A percentile compares a stretch with the other conserved stretches of the same genome.
phyloP scores from a whole-genome alignment of 2,797 vertebrate genomes.

The Heterohyrax brucei region DNA sequence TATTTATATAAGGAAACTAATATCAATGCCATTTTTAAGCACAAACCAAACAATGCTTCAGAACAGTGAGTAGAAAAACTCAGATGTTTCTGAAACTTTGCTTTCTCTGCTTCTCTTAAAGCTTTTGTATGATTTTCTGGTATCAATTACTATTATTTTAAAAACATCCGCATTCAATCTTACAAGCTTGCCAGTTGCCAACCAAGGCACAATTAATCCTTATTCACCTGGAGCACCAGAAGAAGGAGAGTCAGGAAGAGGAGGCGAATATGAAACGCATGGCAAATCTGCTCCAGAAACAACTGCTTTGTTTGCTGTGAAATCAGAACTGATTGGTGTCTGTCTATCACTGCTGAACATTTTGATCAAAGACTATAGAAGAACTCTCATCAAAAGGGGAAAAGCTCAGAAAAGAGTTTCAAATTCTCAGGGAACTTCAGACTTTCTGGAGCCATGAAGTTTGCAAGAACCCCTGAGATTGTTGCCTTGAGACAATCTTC shows the following conservation, averaged over 20 bases:
- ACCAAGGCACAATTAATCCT: not conserved
- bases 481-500: not conserved
- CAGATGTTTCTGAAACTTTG: not conserved
- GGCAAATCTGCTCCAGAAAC: not conserved
- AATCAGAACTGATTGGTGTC: not conserved
- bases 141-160: not conserved
- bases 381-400: not conserved
- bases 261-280: not conserved
- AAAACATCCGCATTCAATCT: not conserved
- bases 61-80: not conserved
- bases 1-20: not conserved
- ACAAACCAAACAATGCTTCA: constrained; percentile 37
- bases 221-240: not conserved
- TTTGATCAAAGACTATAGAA: not conserved
- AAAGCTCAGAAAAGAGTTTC: not conserved
- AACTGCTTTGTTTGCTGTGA: not conserved
- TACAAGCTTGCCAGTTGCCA: not conserved
- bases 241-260: not conserved
- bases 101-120: not conserved
- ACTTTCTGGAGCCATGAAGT: not conserved
- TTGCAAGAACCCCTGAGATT: not conserved
- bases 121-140: not conserved
- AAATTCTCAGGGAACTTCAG: not conserved
- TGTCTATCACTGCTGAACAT: not conserved
- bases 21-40: not conserved